A percentile compares a stretch with the other conserved stretches of the same genome.
phyloP scores from a whole-genome alignment of 2,113 vertebrate genomes.

The Natator depressus region DNA sequence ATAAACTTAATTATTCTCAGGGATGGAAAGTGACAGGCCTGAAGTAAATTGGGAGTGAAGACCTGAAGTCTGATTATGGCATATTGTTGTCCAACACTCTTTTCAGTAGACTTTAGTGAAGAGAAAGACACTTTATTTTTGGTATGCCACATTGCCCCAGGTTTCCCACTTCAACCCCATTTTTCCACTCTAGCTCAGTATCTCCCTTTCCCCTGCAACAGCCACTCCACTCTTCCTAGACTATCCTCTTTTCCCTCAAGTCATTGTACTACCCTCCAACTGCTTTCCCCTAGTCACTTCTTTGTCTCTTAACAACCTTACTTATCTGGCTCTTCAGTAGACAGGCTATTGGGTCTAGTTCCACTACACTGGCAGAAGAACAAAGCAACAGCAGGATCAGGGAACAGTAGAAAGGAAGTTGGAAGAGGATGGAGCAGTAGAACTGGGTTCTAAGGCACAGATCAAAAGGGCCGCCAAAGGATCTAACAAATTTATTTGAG shows the following conservation, averaged over 20 bases:
- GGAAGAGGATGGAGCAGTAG: not conserved
- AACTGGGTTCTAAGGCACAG: not conserved
- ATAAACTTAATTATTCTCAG: conserved; percentile 50
- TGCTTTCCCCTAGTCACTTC: fast-evolving
- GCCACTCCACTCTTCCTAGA: not conserved
- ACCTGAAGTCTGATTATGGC: conserved; percentile 11
- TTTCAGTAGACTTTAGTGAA: not conserved
- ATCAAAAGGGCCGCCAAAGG: not conserved
- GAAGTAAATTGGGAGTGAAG: conserved; percentile 42
- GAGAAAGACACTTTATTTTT: not conserved
- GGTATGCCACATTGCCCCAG: not conserved
- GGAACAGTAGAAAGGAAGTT: not conserved
- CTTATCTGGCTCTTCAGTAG: not conserved
- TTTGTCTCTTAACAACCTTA: not conserved
- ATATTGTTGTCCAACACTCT: not conserved
- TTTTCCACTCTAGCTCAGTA: not conserved
- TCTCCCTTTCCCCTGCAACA: not conserved
- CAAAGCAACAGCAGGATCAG: not conserved
- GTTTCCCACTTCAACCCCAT: not conserved
- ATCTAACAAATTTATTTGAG: not conserved
- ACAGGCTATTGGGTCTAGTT: not conserved
- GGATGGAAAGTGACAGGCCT: conserved; percentile 35
- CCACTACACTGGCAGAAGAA: not conserved
- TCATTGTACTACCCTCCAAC: not conserved
- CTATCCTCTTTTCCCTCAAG: not conserved